Conservation (phyloP, 2,113 vertebrate genomes). For the Oreamnos americanus region DNA sequence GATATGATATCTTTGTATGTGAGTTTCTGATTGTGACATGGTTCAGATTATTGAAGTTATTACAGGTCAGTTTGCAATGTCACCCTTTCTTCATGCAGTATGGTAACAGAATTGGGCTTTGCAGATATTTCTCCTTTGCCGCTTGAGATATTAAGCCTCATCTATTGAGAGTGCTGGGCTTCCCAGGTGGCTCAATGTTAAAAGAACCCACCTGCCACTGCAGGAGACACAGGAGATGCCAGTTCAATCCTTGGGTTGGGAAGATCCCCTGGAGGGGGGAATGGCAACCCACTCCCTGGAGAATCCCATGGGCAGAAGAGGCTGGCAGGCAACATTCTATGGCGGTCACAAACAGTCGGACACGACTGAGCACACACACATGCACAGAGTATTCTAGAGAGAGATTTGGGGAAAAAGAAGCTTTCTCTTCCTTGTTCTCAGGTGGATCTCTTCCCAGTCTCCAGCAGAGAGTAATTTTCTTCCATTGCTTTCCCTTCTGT, state of each 20-base stretch:
- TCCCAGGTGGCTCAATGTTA: background rate
- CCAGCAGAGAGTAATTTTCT: background rate
- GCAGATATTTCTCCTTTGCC: background rate
- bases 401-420: background rate
- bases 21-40: background rate
- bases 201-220: background rate
- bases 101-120: background rate
- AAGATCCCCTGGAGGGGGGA: background rate
- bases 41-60: background rate
- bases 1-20: background rate
- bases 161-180: background rate
- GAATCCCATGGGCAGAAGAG: background rate
- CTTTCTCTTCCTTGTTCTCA: background rate
- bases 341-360: background rate
- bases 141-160: background rate
- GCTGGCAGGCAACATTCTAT: background rate
- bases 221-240: background rate
- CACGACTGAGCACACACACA: background rate
- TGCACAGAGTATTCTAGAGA: background rate
- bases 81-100: background rate
- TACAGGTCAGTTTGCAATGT: background rate
- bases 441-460: background rate
- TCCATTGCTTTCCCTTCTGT: background rate
- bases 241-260: background rate
- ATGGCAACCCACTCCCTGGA: background rate